Base-by-base conservation (phyloP, 2,888 invertebrate species). In the Drosophila siamana region DNA sequence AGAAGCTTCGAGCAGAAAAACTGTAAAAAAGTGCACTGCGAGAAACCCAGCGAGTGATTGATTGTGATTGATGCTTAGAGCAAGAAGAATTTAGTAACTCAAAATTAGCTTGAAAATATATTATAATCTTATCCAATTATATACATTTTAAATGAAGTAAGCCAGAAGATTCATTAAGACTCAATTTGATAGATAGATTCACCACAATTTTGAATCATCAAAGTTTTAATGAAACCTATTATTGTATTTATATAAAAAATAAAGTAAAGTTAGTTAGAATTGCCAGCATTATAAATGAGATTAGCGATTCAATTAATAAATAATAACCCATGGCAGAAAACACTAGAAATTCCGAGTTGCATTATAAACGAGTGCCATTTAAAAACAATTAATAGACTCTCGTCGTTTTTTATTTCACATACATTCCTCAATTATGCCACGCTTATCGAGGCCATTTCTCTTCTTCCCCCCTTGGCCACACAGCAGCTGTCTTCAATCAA, bases 1-100 rank as follows among this genome's bases (percentile, higher is more conserved):
- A 43, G 36, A 44, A 54, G 9, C n/a, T 16, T 16, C 24, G 52
- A 36, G 52, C 33, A 36, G 52, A 60, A 36, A 60, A 44, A 61
- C 55, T 28, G 19, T 16, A 28, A 15, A 41, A 24, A 24, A 15
- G 8, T 61, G 44, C 61, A 61, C 61, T 55, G 61, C 16, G 7
- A 54, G 46, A 61, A 61, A 44, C 2, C 3, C 0, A 22, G 15
- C 22, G 9, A 9, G 8, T 55, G 73, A 77, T 77, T 67, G 54
- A 65, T 57, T 19, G 24, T 47, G 55, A 66, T 56, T 67, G 67
- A 73, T 40, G 11, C 22, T 22, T 13, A 1, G 3, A 22, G 19
- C 16, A 13, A 26, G 28, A 1, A 41, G 28, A 8, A 5, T 5
- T 13, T 1, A 15, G 4, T 4, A n/a, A 2, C 22, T n/a, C 9